Evolutionary conservation across 2,113 vertebrate species (phyloP).

Genomic region (Ivindomyrus marchei): DNA sequence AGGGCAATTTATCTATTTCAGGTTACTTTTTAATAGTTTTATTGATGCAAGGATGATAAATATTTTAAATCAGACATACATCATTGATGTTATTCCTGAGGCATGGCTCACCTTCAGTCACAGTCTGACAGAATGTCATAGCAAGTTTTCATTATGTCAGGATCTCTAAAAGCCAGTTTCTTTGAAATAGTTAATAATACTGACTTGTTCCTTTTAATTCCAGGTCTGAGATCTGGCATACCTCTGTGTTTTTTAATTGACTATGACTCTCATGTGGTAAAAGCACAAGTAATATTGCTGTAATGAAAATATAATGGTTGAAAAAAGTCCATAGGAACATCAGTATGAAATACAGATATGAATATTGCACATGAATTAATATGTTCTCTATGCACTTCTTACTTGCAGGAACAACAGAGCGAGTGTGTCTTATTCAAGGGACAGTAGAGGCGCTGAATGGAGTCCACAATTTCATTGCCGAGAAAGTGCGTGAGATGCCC

Average conservation of each 20-base stretch:
- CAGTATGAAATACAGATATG: neutral
- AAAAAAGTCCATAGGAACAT: neutral
- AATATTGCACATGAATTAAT: neutral
- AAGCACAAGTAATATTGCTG: neutral
- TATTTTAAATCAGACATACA: neutral
- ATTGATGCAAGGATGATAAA: neutral
- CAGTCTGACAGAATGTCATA: neutral
- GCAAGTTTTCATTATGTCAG: neutral
- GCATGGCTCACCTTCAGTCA: neutral
- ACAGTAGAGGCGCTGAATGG: slow-evolving; percentile 82
- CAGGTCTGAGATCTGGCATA: neutral
- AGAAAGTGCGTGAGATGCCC: slow-evolving; percentile 88
- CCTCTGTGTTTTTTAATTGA: neutral
- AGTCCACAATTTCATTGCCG: slow-evolving; percentile 86
- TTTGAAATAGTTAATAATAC: neutral
- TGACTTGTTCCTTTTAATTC: neutral
- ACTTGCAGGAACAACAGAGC: slow-evolving; percentile 79
- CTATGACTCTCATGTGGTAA: neutral
- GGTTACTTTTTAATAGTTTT: neutral
- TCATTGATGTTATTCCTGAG: neutral
- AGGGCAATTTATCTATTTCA: neutral
- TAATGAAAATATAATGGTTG: neutral
- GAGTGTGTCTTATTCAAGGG: slow-evolving; percentile 86
- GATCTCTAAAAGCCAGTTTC: neutral
- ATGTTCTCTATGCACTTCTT: slow-evolving; percentile 25